Base-by-base conservation (phyloP, 2,888 invertebrate species). In the Agrotis exclamationis region DNA sequence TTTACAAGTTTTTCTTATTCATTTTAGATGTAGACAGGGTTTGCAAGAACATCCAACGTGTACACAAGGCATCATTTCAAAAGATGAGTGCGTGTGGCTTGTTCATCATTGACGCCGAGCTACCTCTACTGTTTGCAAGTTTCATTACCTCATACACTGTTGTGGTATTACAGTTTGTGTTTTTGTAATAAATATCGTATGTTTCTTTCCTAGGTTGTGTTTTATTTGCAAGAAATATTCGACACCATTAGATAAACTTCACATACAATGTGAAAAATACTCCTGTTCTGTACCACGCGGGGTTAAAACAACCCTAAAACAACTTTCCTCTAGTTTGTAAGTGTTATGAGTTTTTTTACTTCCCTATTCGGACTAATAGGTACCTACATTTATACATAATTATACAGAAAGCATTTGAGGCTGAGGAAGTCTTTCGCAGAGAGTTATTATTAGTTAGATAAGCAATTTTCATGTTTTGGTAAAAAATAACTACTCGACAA, bases 81-180 rank as follows among this genome's bases (percentile, higher is more conserved):
- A 53, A 53, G 24, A 24, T 53, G 9, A 24, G 18, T 4, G 24
- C 58, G 2, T 58, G 20, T 20, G 47, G 47, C 9, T 60, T 60
- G 47, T 60, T 60, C 24, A n/a, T n/a, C 18, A 24, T 60, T 47
- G 47, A 60, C 24, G 47, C 59, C 3, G 47, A 45, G n/a, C 59
- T 60, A 24, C 47, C 59, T 47, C 18, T 47, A 28, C 24, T 24
- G 18, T 1, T 53, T 1, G 24, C 24, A 18, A 24, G 53, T 3
- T 53, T 53, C 1, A 18, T 60, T 16, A 60, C n/a, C 16, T 9
- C 47, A 0, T 60, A 60, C 3, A 48, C 47, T 28, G 7, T 60
- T 20, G 28, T 60, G 4, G 0, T 60, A 9, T 28, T 60, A 28
- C 60, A 60, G 16, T 48, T 60, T 60, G 47, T 28, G 14, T 60